Evolutionary conservation across 2,797 vertebrate genomes (phyloP).

Genomic region (Mormyrus proboscirostris): DNA sequence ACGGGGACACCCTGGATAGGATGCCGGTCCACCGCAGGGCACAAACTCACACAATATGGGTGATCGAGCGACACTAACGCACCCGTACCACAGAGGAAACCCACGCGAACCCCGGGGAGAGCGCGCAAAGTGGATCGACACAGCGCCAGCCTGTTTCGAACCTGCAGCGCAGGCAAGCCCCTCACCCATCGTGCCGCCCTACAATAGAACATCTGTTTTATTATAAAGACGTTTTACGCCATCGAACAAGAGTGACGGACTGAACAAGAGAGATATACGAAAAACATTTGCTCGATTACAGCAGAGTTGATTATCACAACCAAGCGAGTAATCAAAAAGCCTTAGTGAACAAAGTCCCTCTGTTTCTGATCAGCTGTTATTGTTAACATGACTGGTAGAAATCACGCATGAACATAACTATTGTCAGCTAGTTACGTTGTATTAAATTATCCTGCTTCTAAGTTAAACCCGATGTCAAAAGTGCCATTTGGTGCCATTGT

Average conservation of each 20-base stretch:
- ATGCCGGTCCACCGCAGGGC: neutral
- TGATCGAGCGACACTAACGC: neutral
- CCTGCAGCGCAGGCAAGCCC: neutral
- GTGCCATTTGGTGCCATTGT: neutral
- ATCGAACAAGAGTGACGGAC: neutral
- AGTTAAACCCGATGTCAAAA: neutral
- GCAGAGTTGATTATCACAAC: neutral
- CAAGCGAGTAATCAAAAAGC: neutral
- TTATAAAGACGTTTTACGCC: neutral
- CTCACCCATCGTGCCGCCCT: neutral
- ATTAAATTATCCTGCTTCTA: neutral
- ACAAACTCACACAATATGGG: neutral
- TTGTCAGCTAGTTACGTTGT: neutral
- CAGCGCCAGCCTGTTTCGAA: neutral
- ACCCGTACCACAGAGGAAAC: neutral
- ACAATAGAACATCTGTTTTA: neutral
- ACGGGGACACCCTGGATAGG: neutral
- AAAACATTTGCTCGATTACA: neutral
- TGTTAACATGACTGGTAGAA: neutral
- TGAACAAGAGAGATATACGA: neutral
- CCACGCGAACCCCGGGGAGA: neutral
- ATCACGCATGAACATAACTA: neutral
- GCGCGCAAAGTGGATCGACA: neutral
- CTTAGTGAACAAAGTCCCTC: neutral
- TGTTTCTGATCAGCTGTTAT: neutral